Base-by-base conservation (phyloP, 2,797 vertebrate genomes). In the Cossypha dichroa region DNA sequence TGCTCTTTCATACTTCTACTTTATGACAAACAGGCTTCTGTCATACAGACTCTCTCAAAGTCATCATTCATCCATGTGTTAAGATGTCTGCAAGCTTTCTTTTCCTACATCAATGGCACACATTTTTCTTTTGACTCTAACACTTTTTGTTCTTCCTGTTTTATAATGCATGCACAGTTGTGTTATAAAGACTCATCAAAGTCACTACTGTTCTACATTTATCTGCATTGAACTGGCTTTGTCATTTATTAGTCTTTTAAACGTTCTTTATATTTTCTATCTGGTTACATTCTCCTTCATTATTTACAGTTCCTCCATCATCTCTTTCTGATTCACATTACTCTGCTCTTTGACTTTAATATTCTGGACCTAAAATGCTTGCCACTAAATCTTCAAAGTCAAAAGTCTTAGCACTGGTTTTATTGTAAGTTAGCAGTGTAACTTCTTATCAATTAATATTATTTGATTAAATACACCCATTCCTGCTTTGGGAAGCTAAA, bases 161-260 rank as follows among this genome's bases (percentile, higher is more conserved):
- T 94, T 91, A 96, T 91, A 93, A 96, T 94, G 68, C 56, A 94
- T 93, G 72, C 73, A 89, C 85, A 73, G 38, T 86, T 95, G 74
- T 92, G 77, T 84, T 88, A 82, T 92, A 97, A 97, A 96, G 94
- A 84, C 75, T 96, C 93, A 97, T 96, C 96, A 97, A 96, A 97
- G 93, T 89, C 88, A 93, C 58, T 26, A 94, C 79, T 88, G 88
- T 94, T 96, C 85, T 94, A 93, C 95, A 88, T 85, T 96, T 94
- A 95, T 93, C 95, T 85, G 51, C 82, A 94, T 20, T 96, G 95
- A 96, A 96, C 72, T 96, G 48, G 41, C 84, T 94, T 93, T 96
- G 82, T 93, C 66, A 93, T 90, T 95, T 94, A 96, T 93, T 96
- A 96, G 86, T 93, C 95, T 96, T 97, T 95, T 94, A 97, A 95